Evolutionary conservation across 2,888 invertebrate genomes (phyloP).

Genomic region (Andrena minutula): DNA sequence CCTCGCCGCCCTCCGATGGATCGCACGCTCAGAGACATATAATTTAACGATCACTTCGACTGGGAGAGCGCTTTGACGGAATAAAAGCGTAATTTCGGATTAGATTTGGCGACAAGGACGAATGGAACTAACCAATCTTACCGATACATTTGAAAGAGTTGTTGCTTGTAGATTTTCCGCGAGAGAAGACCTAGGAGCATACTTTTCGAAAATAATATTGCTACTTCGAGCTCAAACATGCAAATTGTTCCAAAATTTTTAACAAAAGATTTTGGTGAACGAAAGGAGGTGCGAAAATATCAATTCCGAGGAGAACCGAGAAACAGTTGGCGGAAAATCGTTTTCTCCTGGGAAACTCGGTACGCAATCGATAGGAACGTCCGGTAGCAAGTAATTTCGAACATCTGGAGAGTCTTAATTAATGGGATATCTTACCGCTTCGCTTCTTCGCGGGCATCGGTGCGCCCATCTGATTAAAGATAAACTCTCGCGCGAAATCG

Average conservation of each 20-base stretch:
- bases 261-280: neutral
- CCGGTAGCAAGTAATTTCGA: conserved; percentile 82
- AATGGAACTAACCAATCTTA: neutral
- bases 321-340: conserved; percentile 32
- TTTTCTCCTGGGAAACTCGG: conserved; percentile 59
- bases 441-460: conserved; percentile 74
- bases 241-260: neutral
- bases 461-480: conserved; percentile 77
- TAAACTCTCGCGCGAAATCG: neutral
- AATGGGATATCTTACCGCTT: conserved; percentile 80
- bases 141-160: neutral
- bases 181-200: too few species aligned
- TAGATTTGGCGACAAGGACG: neutral
- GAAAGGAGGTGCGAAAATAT: neutral
- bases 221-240: neutral
- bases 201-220: neutral
- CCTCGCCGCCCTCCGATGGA: conserved; percentile 27
- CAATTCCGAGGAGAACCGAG: neutral
- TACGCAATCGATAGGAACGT: conserved; percentile 70
- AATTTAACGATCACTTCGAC: conserved; percentile 65
- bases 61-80: conserved; percentile 46
- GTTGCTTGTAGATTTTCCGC: neutral
- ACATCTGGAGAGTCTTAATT: conserved; percentile 83
- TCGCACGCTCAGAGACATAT: conserved; percentile 55
- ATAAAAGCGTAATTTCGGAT: conserved; percentile 52